phyloP scores from a whole-genome alignment of 2,888 invertebrate genomes.

The Caenorhabditis plicata region DNA sequence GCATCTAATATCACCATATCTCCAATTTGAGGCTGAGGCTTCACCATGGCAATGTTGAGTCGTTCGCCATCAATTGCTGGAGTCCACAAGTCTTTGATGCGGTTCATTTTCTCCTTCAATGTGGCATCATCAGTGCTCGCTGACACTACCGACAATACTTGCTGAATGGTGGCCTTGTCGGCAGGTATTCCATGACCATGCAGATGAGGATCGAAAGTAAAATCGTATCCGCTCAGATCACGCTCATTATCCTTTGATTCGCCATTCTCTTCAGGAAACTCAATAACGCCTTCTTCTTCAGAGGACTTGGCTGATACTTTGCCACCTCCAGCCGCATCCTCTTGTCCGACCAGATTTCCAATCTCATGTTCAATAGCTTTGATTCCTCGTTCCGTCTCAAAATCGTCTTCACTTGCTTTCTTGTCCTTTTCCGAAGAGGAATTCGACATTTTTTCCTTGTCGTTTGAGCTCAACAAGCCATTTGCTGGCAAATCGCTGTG shows the following conservation, averaged over 20 bases:
- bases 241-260: slow-evolving; percentile 6
- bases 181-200: slow-evolving; percentile 13
- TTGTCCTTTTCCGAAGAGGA: background rate
- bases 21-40: slow-evolving; percentile 36
- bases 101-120: slow-evolving; percentile 48
- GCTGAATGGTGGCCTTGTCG: slow-evolving; percentile 13
- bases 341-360: background rate
- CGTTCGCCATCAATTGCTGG: slow-evolving; percentile 14
- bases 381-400: background rate
- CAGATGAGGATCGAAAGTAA: slow-evolving; percentile 42
- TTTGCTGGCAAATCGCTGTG: slow-evolving; percentile 24
- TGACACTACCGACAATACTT: slow-evolving; percentile 16
- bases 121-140: slow-evolving; percentile 43
- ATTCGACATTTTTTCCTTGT: slow-evolving; percentile 23
- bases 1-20: slow-evolving; percentile 1
- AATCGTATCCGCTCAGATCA: slow-evolving; percentile 32
- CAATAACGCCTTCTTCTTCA: slow-evolving; percentile 8
- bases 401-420: slow-evolving; percentile 1
- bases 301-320: no score
- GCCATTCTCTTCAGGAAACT: slow-evolving; percentile 12
- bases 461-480: slow-evolving; percentile 20
- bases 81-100: slow-evolving; percentile 39
- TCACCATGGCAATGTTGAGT: slow-evolving; percentile 38
- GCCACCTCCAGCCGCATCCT: background rate
- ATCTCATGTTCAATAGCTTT: background rate